Percentiles rank a stretch among this genome's conserved stretches.
phyloP scores from a whole-genome alignment of 92 coral and sea anemone species.

The Porites evermanni region DNA sequence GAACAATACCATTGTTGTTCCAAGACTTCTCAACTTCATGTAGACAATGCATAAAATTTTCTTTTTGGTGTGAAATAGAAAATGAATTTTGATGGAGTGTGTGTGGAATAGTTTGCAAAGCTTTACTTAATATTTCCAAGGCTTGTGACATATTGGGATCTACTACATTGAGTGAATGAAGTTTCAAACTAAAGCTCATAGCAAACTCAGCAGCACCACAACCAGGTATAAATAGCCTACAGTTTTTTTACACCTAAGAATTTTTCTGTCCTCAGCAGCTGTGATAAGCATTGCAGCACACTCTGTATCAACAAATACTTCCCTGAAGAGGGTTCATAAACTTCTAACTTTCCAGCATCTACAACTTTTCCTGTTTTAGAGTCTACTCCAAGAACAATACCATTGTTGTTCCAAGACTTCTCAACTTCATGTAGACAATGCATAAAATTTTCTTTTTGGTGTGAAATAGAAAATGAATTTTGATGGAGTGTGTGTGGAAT shows the following conservation, averaged over 20 bases:
- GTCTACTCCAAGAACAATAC: slow-evolving; percentile 63
- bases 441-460: slow-evolving; percentile 48
- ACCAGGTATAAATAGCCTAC: slow-evolving; percentile 65
- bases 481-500: slow-evolving; percentile 71
- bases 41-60: slow-evolving; percentile 51
- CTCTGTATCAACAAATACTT: slow-evolving; percentile 69
- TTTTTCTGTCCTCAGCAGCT: slow-evolving; percentile 78
- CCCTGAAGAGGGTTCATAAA: slow-evolving; percentile 77
- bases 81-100: slow-evolving; percentile 74
- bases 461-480: slow-evolving; percentile 60
- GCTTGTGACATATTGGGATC: slow-evolving; percentile 53
- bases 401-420: slow-evolving; percentile 56
- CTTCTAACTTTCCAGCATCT: slow-evolving; percentile 45
- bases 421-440: slow-evolving; percentile 48
- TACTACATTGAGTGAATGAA: slow-evolving; percentile 23
- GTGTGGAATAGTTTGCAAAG: slow-evolving; percentile 72
- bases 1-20: slow-evolving; percentile 44
- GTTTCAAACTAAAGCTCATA: slow-evolving; percentile 58
- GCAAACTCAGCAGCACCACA: slow-evolving; percentile 85
- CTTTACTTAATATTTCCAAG: slow-evolving; percentile 71
- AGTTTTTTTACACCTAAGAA: slow-evolving; percentile 50
- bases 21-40: slow-evolving; percentile 55
- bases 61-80: slow-evolving; percentile 17
- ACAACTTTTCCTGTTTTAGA: slow-evolving; percentile 62
- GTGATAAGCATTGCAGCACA: slow-evolving; percentile 68